Evolutionary conservation across 2,113 vertebrate species (phyloP).

Genomic region (Bubo scandiacus): DNA sequence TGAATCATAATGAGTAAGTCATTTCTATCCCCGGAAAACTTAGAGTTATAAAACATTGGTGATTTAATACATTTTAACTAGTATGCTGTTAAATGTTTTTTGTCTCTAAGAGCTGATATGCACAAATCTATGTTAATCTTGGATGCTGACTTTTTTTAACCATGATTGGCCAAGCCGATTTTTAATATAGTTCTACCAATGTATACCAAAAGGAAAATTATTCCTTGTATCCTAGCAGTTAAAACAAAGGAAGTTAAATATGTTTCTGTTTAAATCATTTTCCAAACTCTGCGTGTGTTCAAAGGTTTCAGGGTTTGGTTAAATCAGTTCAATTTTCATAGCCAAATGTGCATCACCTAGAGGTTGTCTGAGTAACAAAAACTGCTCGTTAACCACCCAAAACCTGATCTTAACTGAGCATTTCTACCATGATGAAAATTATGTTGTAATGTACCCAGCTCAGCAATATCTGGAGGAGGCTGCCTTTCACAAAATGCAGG

Average conservation of each 20-base stretch:
- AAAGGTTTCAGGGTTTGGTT: background rate
- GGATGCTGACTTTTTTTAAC: background rate
- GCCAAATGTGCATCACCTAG: background rate
- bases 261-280: background rate
- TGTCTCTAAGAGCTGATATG: background rate
- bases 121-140: background rate
- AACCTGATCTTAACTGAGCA: background rate
- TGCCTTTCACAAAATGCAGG: background rate
- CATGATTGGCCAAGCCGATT: background rate
- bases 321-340: background rate
- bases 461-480: background rate
- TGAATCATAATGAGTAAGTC: background rate
- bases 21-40: background rate
- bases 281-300: background rate
- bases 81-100: background rate
- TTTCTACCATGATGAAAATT: background rate
- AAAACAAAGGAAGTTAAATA: background rate
- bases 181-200: background rate
- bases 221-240: background rate
- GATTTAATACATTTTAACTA: background rate
- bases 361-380: background rate
- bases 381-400: background rate
- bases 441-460: background rate
- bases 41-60: background rate
- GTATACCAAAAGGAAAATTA: background rate